Evolutionary conservation across 2,888 invertebrate genomes (phyloP).

Genomic region (Sialis lutaria): DNA sequence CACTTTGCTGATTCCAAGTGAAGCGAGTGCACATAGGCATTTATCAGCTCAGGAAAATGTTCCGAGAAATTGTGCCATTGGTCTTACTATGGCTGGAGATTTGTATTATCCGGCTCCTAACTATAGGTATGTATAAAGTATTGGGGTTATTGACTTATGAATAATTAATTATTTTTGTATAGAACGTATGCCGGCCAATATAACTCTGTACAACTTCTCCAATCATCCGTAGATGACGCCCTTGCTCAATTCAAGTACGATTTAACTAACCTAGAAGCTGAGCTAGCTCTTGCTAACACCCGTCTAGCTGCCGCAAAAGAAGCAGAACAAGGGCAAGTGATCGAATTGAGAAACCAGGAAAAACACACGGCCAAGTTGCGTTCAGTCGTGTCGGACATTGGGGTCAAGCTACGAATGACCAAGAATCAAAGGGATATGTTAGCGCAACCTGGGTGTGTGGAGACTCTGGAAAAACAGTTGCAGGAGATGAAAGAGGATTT

Average conservation of each 20-base stretch:
- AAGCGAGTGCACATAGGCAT: slow-evolving; percentile 47
- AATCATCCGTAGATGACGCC: slow-evolving; percentile 45
- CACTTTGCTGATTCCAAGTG: slow-evolving; percentile 55
- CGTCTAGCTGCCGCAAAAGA: slow-evolving; percentile 23
- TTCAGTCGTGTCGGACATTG: slow-evolving; percentile 22
- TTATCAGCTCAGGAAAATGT: slow-evolving; percentile 45
- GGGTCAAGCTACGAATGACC: not conserved
- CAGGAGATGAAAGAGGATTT: slow-evolving; percentile 16
- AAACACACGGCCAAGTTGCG: slow-evolving; percentile 19
- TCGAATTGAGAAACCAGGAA: slow-evolving; percentile 14
- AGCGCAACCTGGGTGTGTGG: slow-evolving; percentile 8
- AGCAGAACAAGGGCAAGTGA: slow-evolving; percentile 17
- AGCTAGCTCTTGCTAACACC: too few relatives aligned
- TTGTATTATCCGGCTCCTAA: slow-evolving; percentile 59
- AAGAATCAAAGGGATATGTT: slow-evolving; percentile 13
- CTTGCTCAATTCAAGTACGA: slow-evolving; percentile 12
- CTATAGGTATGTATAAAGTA: slow-evolving; percentile 24
- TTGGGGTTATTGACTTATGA: too few relatives aligned
- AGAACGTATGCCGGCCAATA: slow-evolving; percentile 49
- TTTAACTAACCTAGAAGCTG: too few relatives aligned
- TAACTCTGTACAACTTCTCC: slow-evolving; percentile 36
- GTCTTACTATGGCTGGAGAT: slow-evolving; percentile 47
- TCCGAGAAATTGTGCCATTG: slow-evolving; percentile 45
- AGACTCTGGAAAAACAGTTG: slow-evolving; percentile 15
- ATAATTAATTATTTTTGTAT: too few relatives aligned